Evolutionary conservation across 37 sponge, comb jelly and placozoan genomes (phyloP), one percentile per base, ranked within the genome.

Genomic region (Hormiphora californensis): DNA sequence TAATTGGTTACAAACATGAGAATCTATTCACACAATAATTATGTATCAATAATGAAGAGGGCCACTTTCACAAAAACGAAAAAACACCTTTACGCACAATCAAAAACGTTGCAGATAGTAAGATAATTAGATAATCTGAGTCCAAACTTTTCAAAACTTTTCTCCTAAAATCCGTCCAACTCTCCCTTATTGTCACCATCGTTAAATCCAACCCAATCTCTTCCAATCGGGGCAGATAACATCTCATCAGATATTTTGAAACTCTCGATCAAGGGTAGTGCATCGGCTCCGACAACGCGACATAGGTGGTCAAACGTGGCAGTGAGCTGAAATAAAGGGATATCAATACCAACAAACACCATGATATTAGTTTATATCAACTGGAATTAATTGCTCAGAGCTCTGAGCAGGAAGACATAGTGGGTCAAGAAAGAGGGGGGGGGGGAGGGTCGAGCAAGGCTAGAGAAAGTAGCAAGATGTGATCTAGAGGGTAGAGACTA

Each of bases 151-250:
- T n/a, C n/a, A n/a, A n/a, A n/a, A n/a, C 53, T 49, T 15, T 49
- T 49, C 12, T 49, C 12, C 59, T 57, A 57, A 17, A 57, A 57
- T 30, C 21, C 39, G 46, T 73, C 81, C 25, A 73, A 28, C 46
- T 73, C 81, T 23, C 81, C 81, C 22, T 33, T 73, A 21, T 73
- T 73, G 49, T 73, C 81, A 23, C 40, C 81, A 4, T 73, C 81
- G 36, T 73, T 73, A 51, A 27, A 73, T 1, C 27, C 22, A 51
- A 73, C 81, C 81, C 81, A 73, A 40, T 73, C 81, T 3, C 81
- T 25, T 1, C 49, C 81, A 12, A 73, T 73, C n/a, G 81, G 81
- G 8, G 81, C 81, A 40, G 36, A 32, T n/a, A 73, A 32, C 81
- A 73, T 73, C 49, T 73, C 81, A 30, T 73, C 81, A 22, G 81